phyloP scores from a whole-genome alignment of 2,888 invertebrate genomes.

The Acanthoscelides obtectus region DNA sequence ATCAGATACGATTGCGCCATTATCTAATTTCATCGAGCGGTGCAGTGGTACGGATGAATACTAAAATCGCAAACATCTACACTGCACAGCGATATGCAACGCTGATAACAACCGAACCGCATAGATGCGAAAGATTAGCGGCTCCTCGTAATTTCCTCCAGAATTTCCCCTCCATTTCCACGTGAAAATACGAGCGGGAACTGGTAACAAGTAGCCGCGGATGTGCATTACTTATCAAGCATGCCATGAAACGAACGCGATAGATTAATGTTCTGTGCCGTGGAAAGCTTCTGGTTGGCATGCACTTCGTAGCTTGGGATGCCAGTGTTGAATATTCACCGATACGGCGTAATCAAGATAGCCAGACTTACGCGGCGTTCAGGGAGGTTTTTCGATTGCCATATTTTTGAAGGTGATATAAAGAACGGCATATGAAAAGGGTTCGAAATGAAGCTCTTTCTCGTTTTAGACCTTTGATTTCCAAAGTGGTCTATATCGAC shows the following conservation, averaged over 20 bases:
- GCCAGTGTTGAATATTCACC: background rate
- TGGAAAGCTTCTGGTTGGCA: background rate
- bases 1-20: too few species aligned
- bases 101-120: background rate
- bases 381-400: background rate
- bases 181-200: background rate
- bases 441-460: too few species aligned
- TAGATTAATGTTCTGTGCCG: background rate
- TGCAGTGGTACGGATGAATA: background rate
- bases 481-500: too few species aligned
- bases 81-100: background rate
- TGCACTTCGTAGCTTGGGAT: background rate
- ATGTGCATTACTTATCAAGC: background rate
- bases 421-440: too few species aligned
- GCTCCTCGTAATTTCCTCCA: background rate
- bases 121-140: background rate
- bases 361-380: background rate
- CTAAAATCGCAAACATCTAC: background rate
- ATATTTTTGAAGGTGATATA: too few species aligned
- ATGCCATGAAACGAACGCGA: background rate
- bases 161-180: background rate
- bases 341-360: background rate
- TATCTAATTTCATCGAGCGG: background rate
- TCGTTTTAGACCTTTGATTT: too few species aligned
- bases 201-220: background rate